phyloP scores from a whole-genome alignment of 2,113 vertebrate genomes.

The Embiotoca jacksoni region DNA sequence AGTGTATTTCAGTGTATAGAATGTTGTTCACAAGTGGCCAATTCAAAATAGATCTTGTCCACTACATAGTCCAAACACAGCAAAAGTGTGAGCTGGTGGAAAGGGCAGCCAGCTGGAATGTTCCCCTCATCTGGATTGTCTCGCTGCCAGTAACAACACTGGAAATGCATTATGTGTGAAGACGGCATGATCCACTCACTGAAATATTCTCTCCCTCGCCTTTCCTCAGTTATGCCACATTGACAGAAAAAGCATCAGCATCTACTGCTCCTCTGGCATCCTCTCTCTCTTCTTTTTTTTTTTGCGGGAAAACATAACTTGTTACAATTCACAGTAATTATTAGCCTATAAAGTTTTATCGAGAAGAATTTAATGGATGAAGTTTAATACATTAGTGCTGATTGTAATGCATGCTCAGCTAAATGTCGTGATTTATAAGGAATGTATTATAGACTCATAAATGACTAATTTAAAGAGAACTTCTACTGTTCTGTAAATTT shows the following conservation, averaged over 20 bases:
- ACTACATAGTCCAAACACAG: too few species aligned
- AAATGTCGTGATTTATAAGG: neutral
- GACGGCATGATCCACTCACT: constrained; percentile 45
- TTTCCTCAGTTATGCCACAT: constrained; percentile 53
- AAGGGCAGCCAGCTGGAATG: constrained; percentile 30
- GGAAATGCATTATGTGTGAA: constrained; percentile 61
- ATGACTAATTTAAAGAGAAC: neutral
- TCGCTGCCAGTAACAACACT: constrained; percentile 49
- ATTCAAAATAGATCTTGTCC: too few species aligned
- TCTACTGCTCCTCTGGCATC: constrained; percentile 34
- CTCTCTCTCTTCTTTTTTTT: constrained; percentile 6
- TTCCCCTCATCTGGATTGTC: constrained; percentile 42
- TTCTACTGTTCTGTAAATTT: neutral
- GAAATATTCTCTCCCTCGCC: constrained; percentile 36
- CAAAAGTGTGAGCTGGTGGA: constrained; percentile 29
- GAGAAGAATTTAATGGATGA: neutral
- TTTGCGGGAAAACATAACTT: constrained; percentile 1
- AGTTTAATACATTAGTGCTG: neutral
- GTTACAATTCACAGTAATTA: constrained; percentile 22
- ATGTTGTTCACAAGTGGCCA: too few species aligned
- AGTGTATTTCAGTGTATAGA: too few species aligned
- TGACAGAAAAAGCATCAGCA: constrained; percentile 35
- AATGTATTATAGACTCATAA: constrained; percentile 17
- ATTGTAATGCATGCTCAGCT: neutral
- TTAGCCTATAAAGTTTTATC: constrained; percentile 13